Percentiles rank a stretch among this genome's conserved stretches.
Conservation (phyloP, 2,113 vertebrate species). For the Leucoraja erinaceus region DNA sequence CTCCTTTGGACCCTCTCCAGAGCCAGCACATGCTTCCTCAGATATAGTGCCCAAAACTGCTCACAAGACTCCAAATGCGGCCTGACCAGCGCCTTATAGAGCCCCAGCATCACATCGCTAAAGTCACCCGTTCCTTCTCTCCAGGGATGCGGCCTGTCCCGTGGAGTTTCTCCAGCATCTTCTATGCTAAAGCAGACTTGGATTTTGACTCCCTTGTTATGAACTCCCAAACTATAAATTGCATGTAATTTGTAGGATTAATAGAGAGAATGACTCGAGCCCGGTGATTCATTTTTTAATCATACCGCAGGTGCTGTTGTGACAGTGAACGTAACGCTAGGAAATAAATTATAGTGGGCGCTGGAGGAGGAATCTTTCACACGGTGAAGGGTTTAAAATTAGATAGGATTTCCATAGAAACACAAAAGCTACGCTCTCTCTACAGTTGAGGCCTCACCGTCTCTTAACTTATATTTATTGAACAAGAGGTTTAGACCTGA, state of each 20-base stretch:
- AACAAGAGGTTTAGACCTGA: no score
- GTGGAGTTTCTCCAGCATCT: neutral
- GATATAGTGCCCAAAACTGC: no score
- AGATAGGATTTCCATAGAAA: slow-evolving; percentile 37
- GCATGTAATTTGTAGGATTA: slow-evolving; percentile 33
- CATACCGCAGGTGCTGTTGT: slow-evolving; percentile 27
- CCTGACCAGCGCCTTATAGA: no score
- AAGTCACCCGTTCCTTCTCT: no score
- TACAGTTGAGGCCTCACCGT: slow-evolving; percentile 16
- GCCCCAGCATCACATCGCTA: no score
- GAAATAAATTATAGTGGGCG: slow-evolving; percentile 36
- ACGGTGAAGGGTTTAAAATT: slow-evolving; percentile 34
- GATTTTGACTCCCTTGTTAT: neutral
- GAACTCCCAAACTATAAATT: slow-evolving; percentile 30
- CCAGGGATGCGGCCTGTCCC: no score
- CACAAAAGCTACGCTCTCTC: neutral
- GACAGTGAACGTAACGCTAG: slow-evolving; percentile 18
- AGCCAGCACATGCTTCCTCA: no score
- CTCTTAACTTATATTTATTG: no score
- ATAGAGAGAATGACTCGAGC: slow-evolving; percentile 31
- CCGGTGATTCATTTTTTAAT: slow-evolving; percentile 28
- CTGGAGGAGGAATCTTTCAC: slow-evolving; percentile 34
- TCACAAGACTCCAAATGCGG: no score
- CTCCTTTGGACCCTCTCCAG: no score
- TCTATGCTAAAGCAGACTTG: neutral